phyloP scores from a whole-genome alignment of 2,888 invertebrate genomes.

The Pyrochroa serraticornis region DNA sequence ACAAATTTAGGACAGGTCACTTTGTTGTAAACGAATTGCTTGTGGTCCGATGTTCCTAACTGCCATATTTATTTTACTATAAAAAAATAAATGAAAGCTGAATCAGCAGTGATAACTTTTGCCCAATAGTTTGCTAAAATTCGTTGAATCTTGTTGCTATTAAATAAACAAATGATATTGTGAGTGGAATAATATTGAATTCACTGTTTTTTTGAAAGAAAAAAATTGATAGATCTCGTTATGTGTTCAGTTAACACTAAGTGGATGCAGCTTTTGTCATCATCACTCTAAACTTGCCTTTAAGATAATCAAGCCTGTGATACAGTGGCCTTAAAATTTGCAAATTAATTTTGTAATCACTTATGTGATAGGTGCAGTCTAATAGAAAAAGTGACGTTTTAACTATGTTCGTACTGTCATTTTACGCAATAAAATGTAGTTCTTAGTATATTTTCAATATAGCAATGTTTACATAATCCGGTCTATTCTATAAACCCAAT shows the following conservation, averaged over 20 bases:
- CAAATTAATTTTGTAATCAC: constrained; percentile 21
- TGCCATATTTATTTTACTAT: constrained; percentile 19
- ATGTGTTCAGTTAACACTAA: constrained; percentile 20
- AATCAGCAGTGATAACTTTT: background rate
- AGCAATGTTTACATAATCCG: too few relatives aligned
- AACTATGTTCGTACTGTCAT: too few relatives aligned
- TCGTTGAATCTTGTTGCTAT: background rate
- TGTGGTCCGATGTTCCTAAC: constrained; percentile 11
- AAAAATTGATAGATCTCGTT: constrained; percentile 17
- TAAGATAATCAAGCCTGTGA: constrained; percentile 23
- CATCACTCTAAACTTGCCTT: constrained; percentile 22
- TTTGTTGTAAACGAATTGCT: constrained; percentile 52
- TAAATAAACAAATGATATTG: too few relatives aligned
- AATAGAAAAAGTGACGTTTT: background rate
- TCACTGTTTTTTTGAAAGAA: too few relatives aligned
- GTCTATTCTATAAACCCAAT: too few relatives aligned
- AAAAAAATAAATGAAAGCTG: background rate
- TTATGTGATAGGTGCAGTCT: background rate
- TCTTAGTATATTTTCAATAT: too few relatives aligned
- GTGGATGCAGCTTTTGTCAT: background rate
- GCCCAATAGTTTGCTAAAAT: background rate
- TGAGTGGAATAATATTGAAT: too few relatives aligned
- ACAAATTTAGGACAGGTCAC: constrained; percentile 66
- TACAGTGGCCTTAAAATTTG: constrained; percentile 28
- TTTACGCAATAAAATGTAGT: too few relatives aligned